phyloP scores from a whole-genome alignment of 2,888 invertebrate species.

The Drosophila niveifrons region DNA sequence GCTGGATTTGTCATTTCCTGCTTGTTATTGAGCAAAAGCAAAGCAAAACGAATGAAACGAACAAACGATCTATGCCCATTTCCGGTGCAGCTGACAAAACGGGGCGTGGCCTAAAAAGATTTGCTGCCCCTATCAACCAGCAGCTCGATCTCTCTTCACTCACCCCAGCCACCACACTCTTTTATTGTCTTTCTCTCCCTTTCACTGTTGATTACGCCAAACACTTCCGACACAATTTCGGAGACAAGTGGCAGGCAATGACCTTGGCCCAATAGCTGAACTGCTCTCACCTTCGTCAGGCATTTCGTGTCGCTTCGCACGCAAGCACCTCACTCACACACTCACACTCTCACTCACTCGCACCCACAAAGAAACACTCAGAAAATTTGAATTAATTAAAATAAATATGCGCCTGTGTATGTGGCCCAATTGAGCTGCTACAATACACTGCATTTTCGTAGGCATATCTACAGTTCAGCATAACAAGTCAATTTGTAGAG shows the following conservation, averaged over 20 bases:
- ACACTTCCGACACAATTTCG: constrained; percentile 51
- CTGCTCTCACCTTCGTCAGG: constrained; percentile 1
- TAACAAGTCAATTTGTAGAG: neutral
- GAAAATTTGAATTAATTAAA: constrained; percentile 55
- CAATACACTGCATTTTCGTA: neutral
- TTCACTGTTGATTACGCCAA: constrained; percentile 33
- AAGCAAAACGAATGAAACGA: neutral
- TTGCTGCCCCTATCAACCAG: constrained; percentile 21
- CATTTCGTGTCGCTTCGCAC: neutral
- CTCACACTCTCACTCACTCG: neutral
- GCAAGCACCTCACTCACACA: neutral
- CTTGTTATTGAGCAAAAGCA: constrained; percentile 2
- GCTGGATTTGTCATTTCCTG: constrained; percentile 33
- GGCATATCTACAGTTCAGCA: neutral
- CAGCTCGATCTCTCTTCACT: neutral
- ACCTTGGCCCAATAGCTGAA: constrained; percentile 50
- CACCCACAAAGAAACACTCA: neutral
- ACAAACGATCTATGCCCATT: constrained; percentile 16
- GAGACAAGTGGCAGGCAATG: constrained; percentile 30
- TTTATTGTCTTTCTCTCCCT: neutral
- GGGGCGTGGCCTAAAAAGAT: constrained; percentile 35
- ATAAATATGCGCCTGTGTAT: constrained; percentile 21
- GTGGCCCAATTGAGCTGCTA: constrained; percentile 32
- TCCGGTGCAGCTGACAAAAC: constrained; percentile 24
- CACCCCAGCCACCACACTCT: neutral